phyloP scores from a whole-genome alignment of 1,140 invertebrate species.

The Drosophila nannoptera region DNA sequence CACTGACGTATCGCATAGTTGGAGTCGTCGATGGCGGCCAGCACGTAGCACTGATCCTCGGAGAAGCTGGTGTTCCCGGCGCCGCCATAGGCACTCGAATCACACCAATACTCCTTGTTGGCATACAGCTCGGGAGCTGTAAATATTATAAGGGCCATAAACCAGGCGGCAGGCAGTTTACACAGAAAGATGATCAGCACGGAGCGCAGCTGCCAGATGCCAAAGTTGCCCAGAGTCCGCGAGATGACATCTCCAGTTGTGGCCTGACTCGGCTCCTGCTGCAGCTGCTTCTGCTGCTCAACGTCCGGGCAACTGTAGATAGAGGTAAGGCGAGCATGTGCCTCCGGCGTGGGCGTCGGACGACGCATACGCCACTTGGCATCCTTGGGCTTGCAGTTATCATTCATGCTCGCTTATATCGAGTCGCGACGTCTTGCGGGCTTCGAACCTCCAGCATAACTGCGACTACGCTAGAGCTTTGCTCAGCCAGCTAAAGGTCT shows the following conservation, averaged over 20 bases:
- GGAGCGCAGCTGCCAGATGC: conserved; percentile 78
- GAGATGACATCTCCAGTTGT: conserved; percentile 58
- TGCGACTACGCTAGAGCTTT: conserved; percentile 57
- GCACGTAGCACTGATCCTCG: conserved; percentile 64
- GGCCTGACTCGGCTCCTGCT: conserved; percentile 1
- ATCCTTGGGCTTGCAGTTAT: conserved; percentile 9
- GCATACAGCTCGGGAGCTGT: conserved; percentile 72
- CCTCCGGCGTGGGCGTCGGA: conserved; percentile 27
- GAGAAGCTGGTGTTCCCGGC: conserved; percentile 47
- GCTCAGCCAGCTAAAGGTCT: conserved; percentile 40
- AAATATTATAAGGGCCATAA: conserved; percentile 79
- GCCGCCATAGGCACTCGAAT: conserved; percentile 30
- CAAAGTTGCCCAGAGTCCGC: conserved; percentile 72
- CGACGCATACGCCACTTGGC: conserved; percentile 29
- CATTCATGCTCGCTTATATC: conserved; percentile 35
- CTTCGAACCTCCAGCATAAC: conserved; percentile 58
- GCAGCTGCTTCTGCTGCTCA: conserved; percentile 3
- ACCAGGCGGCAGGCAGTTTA: conserved; percentile 80
- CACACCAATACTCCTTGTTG: conserved; percentile 57
- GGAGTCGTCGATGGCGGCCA: conserved; percentile 47
- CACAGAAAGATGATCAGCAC: conserved; percentile 76
- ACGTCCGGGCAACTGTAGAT: conserved; percentile 25
- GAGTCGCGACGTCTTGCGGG: conserved; percentile 53
- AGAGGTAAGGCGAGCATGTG: conserved; percentile 24
- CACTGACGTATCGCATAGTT: conserved; percentile 59